Percentiles rank a stretch among this genome's conserved stretches.
These are phyloP conservation scores for Tenebrio molitor DNA, from an alignment of 1,140 invertebrate genomes.

Conservation along the genomic window DNA sequence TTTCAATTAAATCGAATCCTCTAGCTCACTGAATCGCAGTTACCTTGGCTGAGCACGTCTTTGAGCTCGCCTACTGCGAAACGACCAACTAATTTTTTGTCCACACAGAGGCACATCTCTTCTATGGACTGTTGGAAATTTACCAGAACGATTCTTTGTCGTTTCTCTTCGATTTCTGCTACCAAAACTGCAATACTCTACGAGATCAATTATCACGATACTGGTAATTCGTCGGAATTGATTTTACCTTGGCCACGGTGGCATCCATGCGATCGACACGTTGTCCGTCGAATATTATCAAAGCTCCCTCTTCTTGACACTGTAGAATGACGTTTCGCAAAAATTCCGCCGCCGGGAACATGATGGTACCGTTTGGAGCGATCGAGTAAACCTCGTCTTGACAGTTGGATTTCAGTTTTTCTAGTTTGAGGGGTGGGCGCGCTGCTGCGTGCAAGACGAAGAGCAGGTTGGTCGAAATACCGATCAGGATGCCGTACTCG, in stretches of 20 bases:
- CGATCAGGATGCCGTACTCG: slow-evolving; percentile 81
- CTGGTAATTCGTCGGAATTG: neutral
- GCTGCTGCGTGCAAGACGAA: slow-evolving; percentile 77
- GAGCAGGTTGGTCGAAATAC: slow-evolving; percentile 74
- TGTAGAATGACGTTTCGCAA: slow-evolving; percentile 1
- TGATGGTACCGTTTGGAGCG: slow-evolving; percentile 73
- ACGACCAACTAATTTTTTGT: neutral
- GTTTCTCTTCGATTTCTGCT: slow-evolving; percentile 62
- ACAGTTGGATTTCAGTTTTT: slow-evolving; percentile 56
- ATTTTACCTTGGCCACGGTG: slow-evolving; percentile 66
- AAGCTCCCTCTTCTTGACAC: neutral
- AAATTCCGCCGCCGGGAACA: slow-evolving; percentile 77
- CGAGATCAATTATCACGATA: neutral
- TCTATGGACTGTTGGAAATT: slow-evolving; percentile 60
- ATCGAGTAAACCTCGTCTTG: slow-evolving; percentile 66
- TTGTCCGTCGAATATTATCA: slow-evolving; percentile 10
- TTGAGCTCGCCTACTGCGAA: neutral
- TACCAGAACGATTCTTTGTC: slow-evolving; percentile 66
- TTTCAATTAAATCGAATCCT: too few species aligned
- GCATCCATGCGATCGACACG: slow-evolving; percentile 71
- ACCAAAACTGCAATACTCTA: slow-evolving; percentile 53
- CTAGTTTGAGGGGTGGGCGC: slow-evolving; percentile 68
- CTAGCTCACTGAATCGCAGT: neutral
- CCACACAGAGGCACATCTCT: slow-evolving; percentile 53
- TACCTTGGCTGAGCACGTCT: neutral